A percentile compares a stretch with the other conserved stretches of the same genome.
Evolutionary conservation across 2,888 invertebrate species (phyloP).

Genomic region (Diarsia rubi): DNA sequence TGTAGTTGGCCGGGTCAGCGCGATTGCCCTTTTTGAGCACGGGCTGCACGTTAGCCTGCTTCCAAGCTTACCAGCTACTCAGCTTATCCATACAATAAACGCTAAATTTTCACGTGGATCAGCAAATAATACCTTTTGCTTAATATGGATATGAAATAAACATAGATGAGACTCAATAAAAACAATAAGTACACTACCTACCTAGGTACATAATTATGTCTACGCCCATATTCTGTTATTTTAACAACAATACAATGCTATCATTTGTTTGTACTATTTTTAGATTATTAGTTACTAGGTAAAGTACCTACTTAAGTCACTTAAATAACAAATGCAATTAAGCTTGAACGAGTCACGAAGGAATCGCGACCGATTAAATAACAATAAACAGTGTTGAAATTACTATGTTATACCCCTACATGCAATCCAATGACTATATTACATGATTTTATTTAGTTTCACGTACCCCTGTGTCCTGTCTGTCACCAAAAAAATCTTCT

Average conservation of each 20-base stretch:
- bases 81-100: neutral
- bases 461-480: neutral
- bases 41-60: too few relatives aligned
- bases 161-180: slow-evolving; percentile 17
- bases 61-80: too few relatives aligned
- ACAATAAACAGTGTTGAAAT: slow-evolving; percentile 25
- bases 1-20: too few relatives aligned
- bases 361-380: slow-evolving; percentile 7
- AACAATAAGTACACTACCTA: neutral
- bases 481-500: too few relatives aligned
- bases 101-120: slow-evolving; percentile 1
- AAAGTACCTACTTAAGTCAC: neutral
- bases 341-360: slow-evolving; percentile 18
- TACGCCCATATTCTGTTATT: neutral
- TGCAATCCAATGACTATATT: slow-evolving; percentile 8
- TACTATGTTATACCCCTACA: neutral
- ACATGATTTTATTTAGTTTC: neutral
- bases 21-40: too few relatives aligned
- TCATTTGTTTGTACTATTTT: neutral
- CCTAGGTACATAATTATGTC: neutral
- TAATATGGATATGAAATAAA: slow-evolving; percentile 14
- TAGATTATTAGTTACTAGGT: neutral
- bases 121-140: neutral
- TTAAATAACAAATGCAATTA: slow-evolving; percentile 17
- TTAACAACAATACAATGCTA: slow-evolving; percentile 16